phyloP scores from a whole-genome alignment of 2,797 vertebrate genomes.

The Dendrocincla tyrannina region DNA sequence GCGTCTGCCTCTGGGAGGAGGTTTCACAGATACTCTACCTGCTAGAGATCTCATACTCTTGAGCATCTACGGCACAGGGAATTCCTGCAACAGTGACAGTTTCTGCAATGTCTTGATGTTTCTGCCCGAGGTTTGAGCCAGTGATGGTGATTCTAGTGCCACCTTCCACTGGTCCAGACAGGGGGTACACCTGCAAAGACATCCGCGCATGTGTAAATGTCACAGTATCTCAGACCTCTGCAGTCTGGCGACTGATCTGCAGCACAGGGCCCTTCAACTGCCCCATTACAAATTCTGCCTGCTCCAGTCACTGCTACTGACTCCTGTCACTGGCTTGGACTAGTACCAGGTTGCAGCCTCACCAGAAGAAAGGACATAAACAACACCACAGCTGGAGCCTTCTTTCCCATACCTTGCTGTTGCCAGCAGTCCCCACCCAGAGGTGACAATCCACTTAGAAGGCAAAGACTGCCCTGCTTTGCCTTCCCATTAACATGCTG shows the following conservation, averaged over 20 bases:
- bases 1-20: conserved; percentile 2
- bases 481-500: conserved; percentile 13
- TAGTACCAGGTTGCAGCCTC: not conserved
- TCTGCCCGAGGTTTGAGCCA: conserved; percentile 96
- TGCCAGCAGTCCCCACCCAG: not conserved
- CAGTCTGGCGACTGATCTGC: conserved; percentile 3
- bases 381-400: not conserved
- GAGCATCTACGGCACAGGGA: conserved; percentile 83
- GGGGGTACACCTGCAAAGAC: conserved; percentile 87
- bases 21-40: conserved; percentile 81
- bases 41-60: conserved; percentile 92
- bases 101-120: conserved; percentile 87
- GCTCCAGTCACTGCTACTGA: not conserved
- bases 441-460: not conserved
- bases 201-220: conserved; percentile 36
- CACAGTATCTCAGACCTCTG: conserved; percentile 31
- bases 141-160: conserved; percentile 90
- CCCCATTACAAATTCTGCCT: not conserved
- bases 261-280: not conserved
- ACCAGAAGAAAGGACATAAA: not conserved
- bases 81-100: conserved; percentile 89
- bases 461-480: not conserved
- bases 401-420: not conserved
- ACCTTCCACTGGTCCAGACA: conserved; percentile 90
- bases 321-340: not conserved